Conservation (phyloP, 2,888 invertebrate genomes). For the Baronia brevicornis region DNA sequence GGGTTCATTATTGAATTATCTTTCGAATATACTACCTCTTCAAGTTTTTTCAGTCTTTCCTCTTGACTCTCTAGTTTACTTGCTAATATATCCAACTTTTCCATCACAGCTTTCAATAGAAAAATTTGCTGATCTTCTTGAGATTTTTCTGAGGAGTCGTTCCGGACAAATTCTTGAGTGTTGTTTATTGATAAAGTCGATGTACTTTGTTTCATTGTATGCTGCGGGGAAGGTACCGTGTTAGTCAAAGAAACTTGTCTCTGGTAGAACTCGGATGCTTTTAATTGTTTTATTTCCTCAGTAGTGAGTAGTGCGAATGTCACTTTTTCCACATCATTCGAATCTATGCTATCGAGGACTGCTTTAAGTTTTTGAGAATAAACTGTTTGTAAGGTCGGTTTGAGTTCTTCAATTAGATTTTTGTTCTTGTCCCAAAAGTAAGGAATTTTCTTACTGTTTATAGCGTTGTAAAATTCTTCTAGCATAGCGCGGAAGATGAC, state of each 20-base stretch:
- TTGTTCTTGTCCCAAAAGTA: conserved; percentile 55
- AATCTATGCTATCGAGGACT: conserved; percentile 48
- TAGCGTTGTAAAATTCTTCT: conserved; percentile 38
- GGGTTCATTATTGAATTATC: conserved; percentile 7
- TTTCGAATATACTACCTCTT: conserved; percentile 15
- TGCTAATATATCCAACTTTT: conserved; percentile 30
- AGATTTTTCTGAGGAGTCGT: not conserved
- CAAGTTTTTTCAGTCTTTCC: conserved; percentile 28
- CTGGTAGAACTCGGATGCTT: conserved; percentile 40
- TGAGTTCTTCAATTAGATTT: conserved; percentile 50
- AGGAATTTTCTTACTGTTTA: conserved; percentile 39
- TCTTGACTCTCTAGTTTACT: conserved; percentile 29
- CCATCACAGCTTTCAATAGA: conserved; percentile 27
- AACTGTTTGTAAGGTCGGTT: conserved; percentile 33
- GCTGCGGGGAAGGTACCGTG: no score
- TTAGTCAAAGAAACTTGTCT: conserved; percentile 20
- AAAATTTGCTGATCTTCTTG: conserved; percentile 3
- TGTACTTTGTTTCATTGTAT: conserved; percentile 5
- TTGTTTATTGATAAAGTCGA: not conserved
- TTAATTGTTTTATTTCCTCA: conserved; percentile 41
- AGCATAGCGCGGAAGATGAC: conserved; percentile 48
- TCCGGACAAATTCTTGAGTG: conserved; percentile 1
- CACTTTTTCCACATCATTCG: conserved; percentile 41
- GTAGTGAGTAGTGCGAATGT: conserved; percentile 34
- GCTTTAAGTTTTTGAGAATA: conserved; percentile 47